Percentiles rank a stretch among this genome's conserved stretches.
Conservation (phyloP, 2,113 vertebrate species). For the Acrocephalus arundinaceus region DNA sequence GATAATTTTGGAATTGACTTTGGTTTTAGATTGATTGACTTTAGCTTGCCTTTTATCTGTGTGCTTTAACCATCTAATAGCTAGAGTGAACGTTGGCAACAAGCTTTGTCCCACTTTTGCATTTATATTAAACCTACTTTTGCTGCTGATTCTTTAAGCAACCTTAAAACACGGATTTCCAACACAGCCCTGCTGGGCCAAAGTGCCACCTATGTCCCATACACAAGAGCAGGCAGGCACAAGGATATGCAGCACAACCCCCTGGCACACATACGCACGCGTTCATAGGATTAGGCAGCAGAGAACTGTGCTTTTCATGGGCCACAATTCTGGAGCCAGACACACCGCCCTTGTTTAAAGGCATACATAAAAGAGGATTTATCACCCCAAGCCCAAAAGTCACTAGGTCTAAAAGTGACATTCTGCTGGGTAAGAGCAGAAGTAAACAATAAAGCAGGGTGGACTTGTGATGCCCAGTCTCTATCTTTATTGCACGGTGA, state of each 20-base stretch:
- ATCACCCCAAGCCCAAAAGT: neutral
- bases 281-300: rapidly evolving
- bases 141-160: neutral
- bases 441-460: neutral
- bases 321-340: neutral
- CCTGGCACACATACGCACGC: neutral
- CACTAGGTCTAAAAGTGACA: neutral
- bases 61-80: neutral
- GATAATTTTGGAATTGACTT: neutral
- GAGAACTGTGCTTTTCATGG: rapidly evolving
- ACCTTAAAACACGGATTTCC: neutral
- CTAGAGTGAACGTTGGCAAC: neutral
- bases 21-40: neutral
- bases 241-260: neutral
- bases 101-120: neutral
- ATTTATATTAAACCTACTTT: neutral
- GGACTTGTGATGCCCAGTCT: neutral
- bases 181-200: neutral
- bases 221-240: neutral
- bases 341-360: neutral
- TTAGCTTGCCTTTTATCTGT: neutral
- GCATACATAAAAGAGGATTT: neutral
- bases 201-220: neutral
- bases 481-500: rapidly evolving
- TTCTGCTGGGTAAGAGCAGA: neutral